Evolutionary conservation across 2,888 invertebrate species (phyloP), one percentile per base, ranked within the genome.

Genomic region (Heliconius cydno): DNA sequence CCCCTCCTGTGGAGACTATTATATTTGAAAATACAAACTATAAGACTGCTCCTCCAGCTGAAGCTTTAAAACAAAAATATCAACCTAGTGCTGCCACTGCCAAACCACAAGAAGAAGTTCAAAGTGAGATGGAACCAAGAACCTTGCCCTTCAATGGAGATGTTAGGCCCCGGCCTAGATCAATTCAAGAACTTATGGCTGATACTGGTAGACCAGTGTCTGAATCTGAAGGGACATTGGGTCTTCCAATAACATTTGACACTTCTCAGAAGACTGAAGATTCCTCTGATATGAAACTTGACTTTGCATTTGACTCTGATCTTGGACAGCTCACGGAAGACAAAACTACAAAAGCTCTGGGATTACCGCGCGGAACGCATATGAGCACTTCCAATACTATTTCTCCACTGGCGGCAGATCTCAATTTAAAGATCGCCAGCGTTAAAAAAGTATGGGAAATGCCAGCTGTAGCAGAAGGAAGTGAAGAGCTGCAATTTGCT

Each of bases 21-120:
- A 98, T 98, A 83, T 98, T 98, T 88, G 98, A 98, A 88, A 98
- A 98, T 89, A 98, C 98, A 2, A 98, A 98, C 90, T 98, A 97
- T 89, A 98, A 98, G 89, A 96, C 97, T 83, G 97, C 96, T 79
- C 96, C 97, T 28, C 96, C 97, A 28, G 96, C 96, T 78, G 95
- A 96, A 80, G 96, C 95, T 52, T 95, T 96, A 81, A 97, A 97
- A 89, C 95, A 96, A 73, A 96, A 96, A 89, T 96, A 96, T 90
- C 95, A 92, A 85, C 92, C 94, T 5, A 88, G 88, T 84, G 86
- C 91, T n/a, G 88, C 87, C 79, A 87, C 92, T 84, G 89, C 92
- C 19, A 96, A 96, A 84, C 93, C 95, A 78, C 94, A 91, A 84
- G 92, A 95, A 34, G 96, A 96, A 74, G 90, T 96, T 71, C 84